Conservation (phyloP, 2,797 vertebrate species). For the Enteromius unitaeniatus region DNA sequence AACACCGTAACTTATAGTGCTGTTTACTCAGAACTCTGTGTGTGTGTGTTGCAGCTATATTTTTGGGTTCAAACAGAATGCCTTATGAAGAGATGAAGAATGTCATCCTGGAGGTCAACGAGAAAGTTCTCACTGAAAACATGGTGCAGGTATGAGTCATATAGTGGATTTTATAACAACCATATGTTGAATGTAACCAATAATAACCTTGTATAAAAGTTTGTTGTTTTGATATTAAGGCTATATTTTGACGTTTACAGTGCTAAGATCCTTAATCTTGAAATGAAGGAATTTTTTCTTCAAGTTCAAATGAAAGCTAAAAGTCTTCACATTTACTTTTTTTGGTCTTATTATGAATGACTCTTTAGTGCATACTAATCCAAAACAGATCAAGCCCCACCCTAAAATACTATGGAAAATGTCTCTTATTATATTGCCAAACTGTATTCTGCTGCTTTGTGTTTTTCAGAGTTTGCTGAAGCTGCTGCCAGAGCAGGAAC, state of each 20-base stretch:
- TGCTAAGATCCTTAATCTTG: not conserved
- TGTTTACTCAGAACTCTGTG: constrained; percentile 19
- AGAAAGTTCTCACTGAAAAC: constrained; percentile 84
- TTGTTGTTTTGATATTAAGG: not conserved
- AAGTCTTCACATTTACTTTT: not conserved
- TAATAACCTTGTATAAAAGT: not conserved
- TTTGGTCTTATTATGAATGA: not conserved
- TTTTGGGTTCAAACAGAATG: constrained; percentile 86
- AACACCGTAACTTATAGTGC: not conserved
- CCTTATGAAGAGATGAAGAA: constrained; percentile 88
- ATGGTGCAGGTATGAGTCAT: constrained; percentile 80
- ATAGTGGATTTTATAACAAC: not conserved
- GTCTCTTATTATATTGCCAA: no score
- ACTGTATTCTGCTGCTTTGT: not conserved
- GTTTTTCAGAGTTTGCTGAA: constrained; percentile 83
- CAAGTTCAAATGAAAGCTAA: not conserved
- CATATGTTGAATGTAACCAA: not conserved
- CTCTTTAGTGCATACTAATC: not conserved
- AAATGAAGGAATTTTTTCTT: not conserved
- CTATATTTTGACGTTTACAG: not conserved
- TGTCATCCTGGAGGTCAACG: constrained; percentile 83
- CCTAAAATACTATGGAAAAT: no score
- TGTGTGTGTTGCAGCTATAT: constrained; percentile 79
- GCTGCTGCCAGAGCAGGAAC: constrained; percentile 81
- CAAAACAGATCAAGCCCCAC: not conserved